Conservation (phyloP, 2,888 invertebrate genomes). For the Polia nebulosa region DNA sequence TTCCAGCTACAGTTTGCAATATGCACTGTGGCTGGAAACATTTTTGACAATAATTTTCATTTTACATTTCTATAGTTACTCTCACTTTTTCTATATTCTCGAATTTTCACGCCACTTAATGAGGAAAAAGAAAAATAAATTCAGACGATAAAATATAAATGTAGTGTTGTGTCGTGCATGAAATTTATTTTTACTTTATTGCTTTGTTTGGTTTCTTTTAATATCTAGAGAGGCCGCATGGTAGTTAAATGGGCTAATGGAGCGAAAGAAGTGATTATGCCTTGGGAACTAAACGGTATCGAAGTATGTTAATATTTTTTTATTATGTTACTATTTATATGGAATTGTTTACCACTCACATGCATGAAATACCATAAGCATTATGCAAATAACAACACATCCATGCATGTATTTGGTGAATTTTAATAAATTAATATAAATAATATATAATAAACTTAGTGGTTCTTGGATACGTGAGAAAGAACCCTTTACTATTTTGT, state of each 20-base stretch:
- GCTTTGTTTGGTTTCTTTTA: constrained; percentile 85
- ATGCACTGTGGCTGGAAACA: constrained; percentile 24
- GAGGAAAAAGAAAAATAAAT: constrained; percentile 21
- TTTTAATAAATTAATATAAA: constrained; percentile 37
- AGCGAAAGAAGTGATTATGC: constrained; percentile 88
- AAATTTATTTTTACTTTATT: constrained; percentile 81
- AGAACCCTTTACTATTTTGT: not conserved
- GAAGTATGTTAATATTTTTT: constrained; percentile 85
- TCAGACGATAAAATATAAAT: constrained; percentile 25
- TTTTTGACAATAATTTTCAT: constrained; percentile 17
- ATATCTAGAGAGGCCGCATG: constrained; percentile 89
- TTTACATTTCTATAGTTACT: constrained; percentile 21
- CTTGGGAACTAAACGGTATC: constrained; percentile 87
- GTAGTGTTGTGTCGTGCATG: constrained; percentile 76
- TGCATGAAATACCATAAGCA: constrained; percentile 57
- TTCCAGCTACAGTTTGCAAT: constrained; percentile 12
- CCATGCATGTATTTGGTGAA: constrained; percentile 62
- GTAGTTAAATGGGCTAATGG: constrained; percentile 90
- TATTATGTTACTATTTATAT: constrained; percentile 65
- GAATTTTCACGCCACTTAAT: constrained; percentile 16
- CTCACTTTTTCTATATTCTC: constrained; percentile 30
- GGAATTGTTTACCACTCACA: constrained; percentile 55
- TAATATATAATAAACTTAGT: constrained; percentile 12
- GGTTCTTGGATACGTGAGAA: constrained; percentile 45
- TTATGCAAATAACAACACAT: constrained; percentile 49